These are phyloP conservation scores for Brachyalestes nurse DNA, from an alignment of 2,797 vertebrate species.

Conservation along the genomic window DNA sequence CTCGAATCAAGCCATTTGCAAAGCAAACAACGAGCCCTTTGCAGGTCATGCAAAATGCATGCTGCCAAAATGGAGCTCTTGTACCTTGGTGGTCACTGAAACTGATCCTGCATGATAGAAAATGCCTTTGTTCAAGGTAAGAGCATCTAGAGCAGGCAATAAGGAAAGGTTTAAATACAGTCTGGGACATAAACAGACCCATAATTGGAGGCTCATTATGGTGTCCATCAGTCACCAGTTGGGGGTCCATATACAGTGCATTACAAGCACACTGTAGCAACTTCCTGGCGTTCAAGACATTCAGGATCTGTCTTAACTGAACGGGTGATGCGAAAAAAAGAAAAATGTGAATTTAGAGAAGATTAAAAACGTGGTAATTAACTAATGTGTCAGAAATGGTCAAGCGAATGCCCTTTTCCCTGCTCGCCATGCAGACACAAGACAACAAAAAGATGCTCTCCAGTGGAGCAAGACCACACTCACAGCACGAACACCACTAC, in stretches of 20 bases:
- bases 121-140: too few species aligned
- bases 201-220: neutral
- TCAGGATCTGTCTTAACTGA: conserved; percentile 30
- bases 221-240: neutral
- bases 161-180: neutral
- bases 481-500: neutral
- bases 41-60: neutral
- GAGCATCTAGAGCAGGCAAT: neutral
- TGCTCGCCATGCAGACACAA: neutral
- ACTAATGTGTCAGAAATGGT: neutral
- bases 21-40: neutral
- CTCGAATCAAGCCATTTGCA: conserved; percentile 3
- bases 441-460: conserved; percentile 3
- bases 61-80: neutral
- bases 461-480: neutral
- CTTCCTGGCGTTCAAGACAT: conserved; percentile 23
- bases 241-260: neutral
- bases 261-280: conserved; percentile 9
- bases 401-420: neutral
- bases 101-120: neutral
- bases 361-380: neutral
- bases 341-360: neutral
- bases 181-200: neutral
- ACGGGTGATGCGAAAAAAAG: neutral
- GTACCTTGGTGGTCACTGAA: neutral